Evolutionary conservation across 2,888 invertebrate genomes (phyloP), one percentile per base, ranked within the genome.

Genomic region (Platycnemis pennipes): DNA sequence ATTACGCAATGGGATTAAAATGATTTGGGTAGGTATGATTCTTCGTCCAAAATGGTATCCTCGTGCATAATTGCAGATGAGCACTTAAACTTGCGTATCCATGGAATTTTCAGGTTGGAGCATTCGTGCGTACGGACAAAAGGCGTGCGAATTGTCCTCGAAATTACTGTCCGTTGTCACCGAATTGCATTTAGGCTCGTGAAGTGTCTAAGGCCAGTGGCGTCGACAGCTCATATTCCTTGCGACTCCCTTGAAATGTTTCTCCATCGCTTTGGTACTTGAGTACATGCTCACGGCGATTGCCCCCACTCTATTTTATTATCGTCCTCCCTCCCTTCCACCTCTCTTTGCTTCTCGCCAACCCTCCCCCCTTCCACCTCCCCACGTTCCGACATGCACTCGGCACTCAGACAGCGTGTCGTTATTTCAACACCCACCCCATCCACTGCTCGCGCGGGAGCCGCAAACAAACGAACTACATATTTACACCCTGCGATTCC

Each of bases 391-490:
- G 37, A 7, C 37, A 16, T 7, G 63, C 63, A n/a, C 63, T 2
- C 77, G 77, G 77, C 31, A 37, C 77, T 77, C 77, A 77, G 77
- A 77, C 77, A 2, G 77, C 77, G 77, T 77, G 37, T 77, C 77
- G 77, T 77, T 77, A 77, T 77, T 77, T 77, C 77, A 77, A 77
- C 77, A 77, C 37, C n/a, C n/a, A n/a, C n/a, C n/a, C n/a, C n/a
- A n/a, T n/a, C n/a, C 77, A 11, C 77, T 77, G 4, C 77, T 77
- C 31, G 31, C 77, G 11, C n/a, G n/a, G 77, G 26, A 77, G 2
- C 77, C 13, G 77, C 77, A 77, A 77, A 77, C 26, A 77, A 77
- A 37, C 37, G 37, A 26, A 77, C 77, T 77, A 11, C n/a, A n/a
- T 49, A 37, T 77, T 77, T 77, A 77, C 77, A 13, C 77, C 37